Evolutionary conservation across 2,888 invertebrate species (phyloP), one percentile per base, ranked within the genome.

Genomic region (Hirtodrosophila trivittata): DNA sequence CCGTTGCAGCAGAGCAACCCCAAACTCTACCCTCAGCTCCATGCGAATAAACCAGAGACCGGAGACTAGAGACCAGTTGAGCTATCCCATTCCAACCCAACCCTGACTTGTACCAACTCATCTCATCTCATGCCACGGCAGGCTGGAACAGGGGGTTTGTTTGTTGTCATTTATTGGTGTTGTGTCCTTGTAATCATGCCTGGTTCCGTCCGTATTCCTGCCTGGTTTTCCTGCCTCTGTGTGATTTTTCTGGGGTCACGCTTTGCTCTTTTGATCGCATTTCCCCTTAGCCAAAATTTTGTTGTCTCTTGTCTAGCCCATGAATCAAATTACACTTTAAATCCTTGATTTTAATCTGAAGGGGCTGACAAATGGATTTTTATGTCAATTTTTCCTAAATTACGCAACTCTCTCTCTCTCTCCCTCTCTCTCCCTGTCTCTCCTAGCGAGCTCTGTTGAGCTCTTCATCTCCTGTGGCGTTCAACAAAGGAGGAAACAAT

Each of bases 311-410:
- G 56, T 39, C 52, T 43, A 65, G 60, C 57, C 77, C 80, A 85
- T 89, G 89, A 87, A 88, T 89, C 89, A 89, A 89, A 89, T 89
- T 89, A 89, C 89, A 87, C 77, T 89, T 89, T 87, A 89, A 89
- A 85, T 88, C 89, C 88, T 89, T 87, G 88, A 89, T 88, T 88
- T 85, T 88, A 87, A 87, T 87, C 88, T 87, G 87, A 88, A 86
- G 88, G 88, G 88, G 87, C 85, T 89, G 88, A 89, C 89, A 89
- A 89, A 88, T 88, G 89, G 89, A 89, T 89, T 89, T 83, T 72
- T 75, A 81, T 89, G 88, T 88, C 88, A 89, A 87, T 88, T 88
- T 86, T 84, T 77, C 71, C 58, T 58, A 78, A 75, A 75, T 80
- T 69, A 82, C 70, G 32, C 58, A 54, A 12, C 45, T 35, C 54